phyloP scores from a whole-genome alignment of 1,140 invertebrate species.

The Watersipora subatra region DNA sequence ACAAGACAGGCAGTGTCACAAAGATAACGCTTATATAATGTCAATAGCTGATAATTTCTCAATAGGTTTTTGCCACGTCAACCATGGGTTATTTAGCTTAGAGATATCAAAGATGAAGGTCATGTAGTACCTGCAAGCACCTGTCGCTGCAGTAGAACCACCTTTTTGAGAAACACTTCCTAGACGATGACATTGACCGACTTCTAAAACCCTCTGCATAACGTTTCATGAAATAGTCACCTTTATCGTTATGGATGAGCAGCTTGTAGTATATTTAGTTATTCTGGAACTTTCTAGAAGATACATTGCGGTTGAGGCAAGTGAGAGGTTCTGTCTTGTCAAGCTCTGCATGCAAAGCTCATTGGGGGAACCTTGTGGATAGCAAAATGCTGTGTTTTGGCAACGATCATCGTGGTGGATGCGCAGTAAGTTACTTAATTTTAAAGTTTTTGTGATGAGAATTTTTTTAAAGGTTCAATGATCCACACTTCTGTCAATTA shows the following conservation, averaged over 20 bases:
- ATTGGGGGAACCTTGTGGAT: background rate
- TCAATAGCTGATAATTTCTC: too few relatives aligned
- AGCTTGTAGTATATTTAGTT: background rate
- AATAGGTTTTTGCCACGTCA: too few relatives aligned
- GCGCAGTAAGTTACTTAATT: background rate
- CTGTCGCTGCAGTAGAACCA: background rate
- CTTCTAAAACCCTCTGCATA: background rate
- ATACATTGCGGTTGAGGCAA: background rate
- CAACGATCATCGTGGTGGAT: background rate
- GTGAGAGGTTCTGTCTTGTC: background rate
- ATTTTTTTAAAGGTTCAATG: background rate
- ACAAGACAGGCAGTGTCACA: too few relatives aligned
- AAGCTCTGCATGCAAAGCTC: background rate
- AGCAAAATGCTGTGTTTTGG: background rate
- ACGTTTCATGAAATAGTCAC: too few relatives aligned
- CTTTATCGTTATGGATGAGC: background rate
- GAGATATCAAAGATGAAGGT: too few relatives aligned
- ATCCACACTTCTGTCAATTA: background rate
- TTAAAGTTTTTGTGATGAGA: background rate
- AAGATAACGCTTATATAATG: too few relatives aligned
- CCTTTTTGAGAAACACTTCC: background rate
- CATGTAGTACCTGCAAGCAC: background rate
- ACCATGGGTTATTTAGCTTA: too few relatives aligned
- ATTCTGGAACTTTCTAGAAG: too few relatives aligned
- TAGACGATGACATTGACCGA: background rate